These are phyloP conservation scores for Pseudorhiza aurosa DNA, from an alignment of 30 jellyfish, hydroid and myxozoan genomes.

Conservation along the genomic window DNA sequence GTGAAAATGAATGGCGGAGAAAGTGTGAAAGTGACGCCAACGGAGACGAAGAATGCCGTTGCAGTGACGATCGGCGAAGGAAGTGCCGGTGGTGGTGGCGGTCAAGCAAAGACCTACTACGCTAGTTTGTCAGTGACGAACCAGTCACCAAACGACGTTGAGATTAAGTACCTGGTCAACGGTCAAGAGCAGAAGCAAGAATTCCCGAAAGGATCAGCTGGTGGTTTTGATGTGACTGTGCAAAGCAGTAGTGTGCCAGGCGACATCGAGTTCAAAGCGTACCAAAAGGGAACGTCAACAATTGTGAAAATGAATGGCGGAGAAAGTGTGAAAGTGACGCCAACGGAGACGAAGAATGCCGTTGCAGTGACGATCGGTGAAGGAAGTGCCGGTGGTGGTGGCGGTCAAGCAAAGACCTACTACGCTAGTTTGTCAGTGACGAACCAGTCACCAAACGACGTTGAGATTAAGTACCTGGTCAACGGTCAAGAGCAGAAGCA, in stretches of 20 bases:
- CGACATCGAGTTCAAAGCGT: conserved; percentile 44
- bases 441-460: conserved; percentile 47
- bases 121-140: conserved; percentile 20
- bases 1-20: conserved; percentile 18
- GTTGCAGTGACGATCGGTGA: conserved; percentile 33
- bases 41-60: neutral
- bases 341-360: conserved; percentile 4
- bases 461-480: conserved; percentile 41
- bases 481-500: conserved; percentile 51
- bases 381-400: conserved; percentile 6
- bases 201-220: conserved; percentile 22
- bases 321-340: conserved; percentile 7
- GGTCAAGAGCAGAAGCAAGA: conserved; percentile 43
- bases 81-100: too few relatives aligned
- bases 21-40: conserved; percentile 8
- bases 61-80: conserved; percentile 9
- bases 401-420: conserved; percentile 39
- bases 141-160: conserved; percentile 13
- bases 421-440: conserved; percentile 45
- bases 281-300: conserved; percentile 17
- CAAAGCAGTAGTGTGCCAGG: conserved; percentile 16
- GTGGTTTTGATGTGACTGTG: neutral
- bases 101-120: conserved; percentile 36
- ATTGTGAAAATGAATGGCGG: conserved; percentile 5
- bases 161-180: neutral